Base-by-base conservation (phyloP, 2,113 vertebrate genomes). In the Otus sunia region DNA sequence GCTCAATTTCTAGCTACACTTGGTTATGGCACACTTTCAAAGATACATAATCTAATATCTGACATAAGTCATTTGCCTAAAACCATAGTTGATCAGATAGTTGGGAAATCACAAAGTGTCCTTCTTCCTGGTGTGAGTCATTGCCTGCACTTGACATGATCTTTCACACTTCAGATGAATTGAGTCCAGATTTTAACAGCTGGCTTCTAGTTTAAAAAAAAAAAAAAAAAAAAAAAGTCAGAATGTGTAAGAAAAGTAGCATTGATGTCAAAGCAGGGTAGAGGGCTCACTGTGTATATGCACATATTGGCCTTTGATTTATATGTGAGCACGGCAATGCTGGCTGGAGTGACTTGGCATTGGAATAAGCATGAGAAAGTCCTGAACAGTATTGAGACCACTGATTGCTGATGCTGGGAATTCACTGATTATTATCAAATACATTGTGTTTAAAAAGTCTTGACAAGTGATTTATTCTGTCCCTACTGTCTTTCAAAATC, bases 101-200 rank as follows among this genome's bases (percentile, higher is more conserved):
- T 19, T 94, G 81, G 52, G 90, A 86, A 94, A 94, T 96, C 53
- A 92, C 67, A 29, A 50, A 71, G 63, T 92, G 81, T 88, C 84
- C 77, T 94, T 73, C 85, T 76, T 94, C 71, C 87, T 86, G 19
- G 15, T 73, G 50, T 95, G 95, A 93, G 39, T 94, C 59, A 83
- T 79, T 94, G 90, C 75, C 71, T 88, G 72, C 71, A 49, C 88
- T 96, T 96, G 95, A 95, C 95, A 55, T 93, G 81, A 49, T 80
- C 88, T 94, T 96, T 96, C 88, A 94, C 78, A 94, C 85, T 90
- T 80, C 4, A 90, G 55, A 95, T 92, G 12, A 95, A 93, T 73
- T 36, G 50, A 88, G 67, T 73, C 81, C 90, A 93, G 93, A 88
- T 93, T 96, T 93, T 63, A 96, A 71, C 92, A 96, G 71, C 71